Conservation (phyloP, 2,113 vertebrate species). For the Channa argus region DNA sequence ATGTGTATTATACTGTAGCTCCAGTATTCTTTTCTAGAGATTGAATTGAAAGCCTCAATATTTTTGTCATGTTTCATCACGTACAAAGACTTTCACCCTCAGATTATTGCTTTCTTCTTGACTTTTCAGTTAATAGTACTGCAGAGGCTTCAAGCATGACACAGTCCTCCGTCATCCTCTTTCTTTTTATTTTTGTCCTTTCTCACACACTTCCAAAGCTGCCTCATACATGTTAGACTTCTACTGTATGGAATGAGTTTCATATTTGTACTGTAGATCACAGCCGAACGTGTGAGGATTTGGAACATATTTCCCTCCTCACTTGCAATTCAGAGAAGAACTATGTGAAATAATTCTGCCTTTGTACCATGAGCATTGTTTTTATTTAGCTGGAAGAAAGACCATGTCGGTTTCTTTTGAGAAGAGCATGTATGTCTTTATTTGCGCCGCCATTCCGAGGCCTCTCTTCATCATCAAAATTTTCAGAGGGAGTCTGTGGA, state of each 20-base stretch:
- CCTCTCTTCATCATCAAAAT: not conserved
- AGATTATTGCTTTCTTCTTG: constrained; percentile 18
- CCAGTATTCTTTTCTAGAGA: constrained; percentile 48
- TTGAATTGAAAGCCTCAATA: constrained; percentile 19
- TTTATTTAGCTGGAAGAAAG: constrained; percentile 16
- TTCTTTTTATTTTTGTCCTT: constrained; percentile 28
- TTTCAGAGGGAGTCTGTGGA: constrained; percentile 2
- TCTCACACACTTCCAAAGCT: constrained; percentile 26
- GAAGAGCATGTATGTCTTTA: constrained; percentile 38
- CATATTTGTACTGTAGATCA: constrained; percentile 58
- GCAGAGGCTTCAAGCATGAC: constrained; percentile 76
- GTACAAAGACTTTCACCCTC: constrained; percentile 2
- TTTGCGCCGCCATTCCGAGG: constrained; percentile 21
- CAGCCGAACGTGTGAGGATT: constrained; percentile 46
- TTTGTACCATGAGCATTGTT: constrained; percentile 12
- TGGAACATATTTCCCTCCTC: constrained; percentile 50
- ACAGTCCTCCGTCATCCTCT: constrained; percentile 37
- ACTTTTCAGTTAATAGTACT: constrained; percentile 4
- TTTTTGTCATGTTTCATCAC: constrained; percentile 13
- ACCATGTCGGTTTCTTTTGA: constrained; percentile 25
- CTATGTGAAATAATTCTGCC: constrained; percentile 16
- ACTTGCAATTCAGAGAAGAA: not conserved
- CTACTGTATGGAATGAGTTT: constrained; percentile 12
- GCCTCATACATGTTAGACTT: not conserved
- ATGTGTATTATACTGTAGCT: constrained; percentile 34